phyloP scores from a whole-genome alignment of 2,888 invertebrate species.

The Xanthorhoe spadicearia region DNA sequence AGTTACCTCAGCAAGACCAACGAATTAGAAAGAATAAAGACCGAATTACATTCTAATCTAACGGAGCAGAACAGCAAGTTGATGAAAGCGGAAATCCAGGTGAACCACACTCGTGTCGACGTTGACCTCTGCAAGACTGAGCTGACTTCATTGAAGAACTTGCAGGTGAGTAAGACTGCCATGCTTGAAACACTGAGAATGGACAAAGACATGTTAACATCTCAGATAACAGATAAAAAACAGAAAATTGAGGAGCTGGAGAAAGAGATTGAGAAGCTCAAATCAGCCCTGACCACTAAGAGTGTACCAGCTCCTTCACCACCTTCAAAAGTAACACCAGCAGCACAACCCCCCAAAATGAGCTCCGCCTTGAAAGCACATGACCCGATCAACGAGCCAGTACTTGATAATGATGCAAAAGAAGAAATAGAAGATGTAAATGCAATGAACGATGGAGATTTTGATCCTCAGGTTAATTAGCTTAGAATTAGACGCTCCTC shows the following conservation, averaged over 20 bases:
- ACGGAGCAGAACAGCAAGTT: slow-evolving; percentile 62
- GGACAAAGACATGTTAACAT: slow-evolving; percentile 73
- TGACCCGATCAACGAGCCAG: slow-evolving; percentile 71
- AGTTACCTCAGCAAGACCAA: slow-evolving; percentile 68
- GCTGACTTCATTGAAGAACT: slow-evolving; percentile 74
- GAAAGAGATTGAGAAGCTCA: slow-evolving; percentile 69
- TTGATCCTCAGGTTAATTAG: slow-evolving; percentile 63
- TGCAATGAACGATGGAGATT: slow-evolving; percentile 70
- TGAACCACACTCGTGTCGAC: slow-evolving; percentile 71
- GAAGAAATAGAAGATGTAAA: slow-evolving; percentile 80
- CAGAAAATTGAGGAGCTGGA: slow-evolving; percentile 73
- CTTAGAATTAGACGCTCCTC: slow-evolving; percentile 6
- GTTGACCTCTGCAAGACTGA: slow-evolving; percentile 77
- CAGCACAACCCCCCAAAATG: slow-evolving; percentile 69
- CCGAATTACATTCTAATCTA: slow-evolving; percentile 62
- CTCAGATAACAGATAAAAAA: slow-evolving; percentile 70
- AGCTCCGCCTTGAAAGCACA: slow-evolving; percentile 69
- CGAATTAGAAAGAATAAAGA: slow-evolving; percentile 68
- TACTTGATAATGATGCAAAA: slow-evolving; percentile 77
- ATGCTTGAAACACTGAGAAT: slow-evolving; percentile 75
- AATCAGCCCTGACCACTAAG: slow-evolving; percentile 68
- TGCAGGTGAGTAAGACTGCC: slow-evolving; percentile 77
- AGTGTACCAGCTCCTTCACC: slow-evolving; percentile 62
- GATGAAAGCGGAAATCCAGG: slow-evolving; percentile 67
- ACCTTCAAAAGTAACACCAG: slow-evolving; percentile 71